Conservation (phyloP, 2,888 invertebrate species). For the Drosophila vallismaia region DNA sequence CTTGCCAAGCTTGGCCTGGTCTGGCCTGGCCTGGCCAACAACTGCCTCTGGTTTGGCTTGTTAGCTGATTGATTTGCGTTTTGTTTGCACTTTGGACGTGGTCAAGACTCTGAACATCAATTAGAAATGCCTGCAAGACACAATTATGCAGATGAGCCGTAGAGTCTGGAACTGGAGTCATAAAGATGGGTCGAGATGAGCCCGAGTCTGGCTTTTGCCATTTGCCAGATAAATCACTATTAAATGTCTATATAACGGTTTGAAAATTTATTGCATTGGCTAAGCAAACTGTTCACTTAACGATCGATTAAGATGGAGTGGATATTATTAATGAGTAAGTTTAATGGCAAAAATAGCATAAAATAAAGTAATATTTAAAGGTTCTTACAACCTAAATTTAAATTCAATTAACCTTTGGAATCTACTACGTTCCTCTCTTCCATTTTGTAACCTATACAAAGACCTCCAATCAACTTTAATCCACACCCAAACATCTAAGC, state of each 20-base stretch:
- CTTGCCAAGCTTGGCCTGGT: constrained; percentile 16
- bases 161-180: constrained; percentile 3
- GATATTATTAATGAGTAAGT: not conserved
- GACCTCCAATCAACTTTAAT: constrained; percentile 26
- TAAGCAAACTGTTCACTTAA: constrained; percentile 25
- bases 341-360: too few species aligned
- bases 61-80: constrained; percentile 77
- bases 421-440: constrained; percentile 18
- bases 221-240: constrained; percentile 35
- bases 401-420: constrained; percentile 34
- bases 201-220: constrained; percentile 35
- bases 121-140: constrained; percentile 74
- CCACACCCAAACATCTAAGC: constrained; percentile 20
- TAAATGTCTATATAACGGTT: constrained; percentile 40
- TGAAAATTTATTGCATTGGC: constrained; percentile 26
- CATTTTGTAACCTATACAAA: constrained; percentile 2
- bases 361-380: too few species aligned
- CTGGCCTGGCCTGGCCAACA: constrained; percentile 22
- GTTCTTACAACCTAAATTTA: constrained; percentile 1
- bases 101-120: constrained; percentile 70
- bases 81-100: constrained; percentile 73
- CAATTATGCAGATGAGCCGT: constrained; percentile 72
- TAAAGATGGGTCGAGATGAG: constrained; percentile 5
- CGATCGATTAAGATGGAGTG: constrained; percentile 31
- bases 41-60: constrained; percentile 51